A percentile compares a stretch with the other conserved stretches of the same genome.
phyloP scores from a whole-genome alignment of 2,888 invertebrate genomes.

The Toxonevra muliebris region DNA sequence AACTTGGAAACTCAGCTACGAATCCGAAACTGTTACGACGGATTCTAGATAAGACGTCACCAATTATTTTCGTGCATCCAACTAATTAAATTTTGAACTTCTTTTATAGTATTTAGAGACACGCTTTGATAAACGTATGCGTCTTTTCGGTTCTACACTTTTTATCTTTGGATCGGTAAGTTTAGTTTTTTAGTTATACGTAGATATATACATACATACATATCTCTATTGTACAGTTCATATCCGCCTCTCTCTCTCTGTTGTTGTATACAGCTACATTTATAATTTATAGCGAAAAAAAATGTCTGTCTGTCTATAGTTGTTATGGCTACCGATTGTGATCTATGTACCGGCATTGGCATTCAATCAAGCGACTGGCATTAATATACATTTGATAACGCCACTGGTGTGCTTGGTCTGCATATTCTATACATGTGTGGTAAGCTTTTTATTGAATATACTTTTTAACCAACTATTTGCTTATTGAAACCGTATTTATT shows the following conservation, averaged over 20 bases:
- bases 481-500: neutral
- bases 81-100: neutral
- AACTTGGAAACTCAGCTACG: too few relatives aligned
- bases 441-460: constrained; percentile 61
- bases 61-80: too few relatives aligned
- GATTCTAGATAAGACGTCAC: too few relatives aligned
- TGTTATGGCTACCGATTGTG: constrained; percentile 77
- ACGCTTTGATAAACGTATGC: constrained; percentile 72
- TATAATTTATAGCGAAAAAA: constrained; percentile 6
- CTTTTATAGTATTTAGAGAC: constrained; percentile 71
- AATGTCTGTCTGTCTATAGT: constrained; percentile 62
- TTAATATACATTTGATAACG: constrained; percentile 78
- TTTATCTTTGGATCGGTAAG: constrained; percentile 74
- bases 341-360: constrained; percentile 79
- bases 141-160: constrained; percentile 73
- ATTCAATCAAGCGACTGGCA: constrained; percentile 82
- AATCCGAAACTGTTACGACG: too few relatives aligned
- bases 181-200: constrained; percentile 28
- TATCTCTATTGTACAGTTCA: neutral
- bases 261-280: neutral
- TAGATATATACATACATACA: neutral
- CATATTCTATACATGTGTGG: constrained; percentile 82
- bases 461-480: neutral
- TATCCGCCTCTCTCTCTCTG: neutral
- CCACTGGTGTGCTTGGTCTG: constrained; percentile 79